A percentile compares a stretch with the other conserved stretches of the same genome.
Conservation (phyloP, 2,888 invertebrate species). For the Nasonia oneida region DNA sequence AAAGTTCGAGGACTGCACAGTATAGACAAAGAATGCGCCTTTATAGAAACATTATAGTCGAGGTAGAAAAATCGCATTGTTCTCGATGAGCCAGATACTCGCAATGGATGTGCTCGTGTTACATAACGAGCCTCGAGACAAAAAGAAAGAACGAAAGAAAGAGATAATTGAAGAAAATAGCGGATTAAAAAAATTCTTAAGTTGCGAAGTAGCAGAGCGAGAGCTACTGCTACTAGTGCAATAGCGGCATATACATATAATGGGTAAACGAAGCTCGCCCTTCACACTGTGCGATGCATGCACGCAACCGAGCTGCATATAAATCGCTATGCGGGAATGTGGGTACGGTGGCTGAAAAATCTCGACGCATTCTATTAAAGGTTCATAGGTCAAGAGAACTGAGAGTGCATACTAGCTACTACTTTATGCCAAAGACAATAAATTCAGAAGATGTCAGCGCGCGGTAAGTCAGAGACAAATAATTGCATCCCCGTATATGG, state of each 20-base stretch:
- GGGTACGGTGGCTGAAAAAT: conserved; percentile 70
- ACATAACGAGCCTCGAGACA: not conserved
- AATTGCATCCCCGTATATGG: conserved; percentile 64
- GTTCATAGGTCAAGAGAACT: conserved; percentile 72
- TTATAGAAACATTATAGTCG: not conserved
- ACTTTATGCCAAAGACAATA: conserved; percentile 63
- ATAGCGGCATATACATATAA: not conserved
- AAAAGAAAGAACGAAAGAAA: conserved; percentile 30
- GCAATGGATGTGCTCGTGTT: not conserved
- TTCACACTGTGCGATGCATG: conserved; percentile 16
- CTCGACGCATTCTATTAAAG: conserved; percentile 74
- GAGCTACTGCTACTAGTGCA: not conserved
- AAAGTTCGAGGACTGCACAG: conserved; percentile 37
- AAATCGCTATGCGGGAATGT: conserved; percentile 69
- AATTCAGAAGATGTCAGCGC: conserved; percentile 64
- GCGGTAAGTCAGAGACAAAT: conserved; percentile 64
- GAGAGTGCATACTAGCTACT: conserved; percentile 65
- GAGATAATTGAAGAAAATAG: not conserved
- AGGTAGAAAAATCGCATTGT: not conserved
- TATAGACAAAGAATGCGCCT: conserved; percentile 5
- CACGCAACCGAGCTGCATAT: conserved; percentile 26
- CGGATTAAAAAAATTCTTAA: not conserved
- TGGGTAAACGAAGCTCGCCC: not conserved
- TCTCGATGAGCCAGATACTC: not conserved
- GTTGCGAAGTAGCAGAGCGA: not conserved